These are phyloP conservation scores for Lepidostoma basale DNA, from an alignment of 1,140 invertebrate genomes.

Conservation along the genomic window DNA sequence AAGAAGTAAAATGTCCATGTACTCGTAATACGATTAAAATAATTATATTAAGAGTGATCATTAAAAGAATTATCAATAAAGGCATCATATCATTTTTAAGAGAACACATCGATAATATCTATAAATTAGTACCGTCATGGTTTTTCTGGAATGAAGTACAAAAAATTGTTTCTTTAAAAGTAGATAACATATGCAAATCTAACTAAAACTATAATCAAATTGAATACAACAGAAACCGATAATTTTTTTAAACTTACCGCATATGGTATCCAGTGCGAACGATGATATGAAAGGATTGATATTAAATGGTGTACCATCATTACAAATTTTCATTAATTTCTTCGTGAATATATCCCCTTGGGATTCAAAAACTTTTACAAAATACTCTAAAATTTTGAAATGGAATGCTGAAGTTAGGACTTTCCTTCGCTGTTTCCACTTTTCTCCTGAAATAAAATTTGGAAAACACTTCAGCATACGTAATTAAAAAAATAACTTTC, in stretches of 20 bases:
- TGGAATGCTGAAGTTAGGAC: constrained; percentile 89
- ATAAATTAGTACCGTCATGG: too few species aligned
- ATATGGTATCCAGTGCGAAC: constrained; percentile 80
- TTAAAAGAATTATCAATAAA: too few species aligned
- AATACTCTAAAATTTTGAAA: constrained; percentile 84
- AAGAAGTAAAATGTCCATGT: too few species aligned
- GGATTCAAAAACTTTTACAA: constrained; percentile 64
- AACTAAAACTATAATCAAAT: too few species aligned
- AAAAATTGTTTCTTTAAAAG: too few species aligned
- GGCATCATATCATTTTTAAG: neutral
- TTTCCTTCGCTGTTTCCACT: constrained; percentile 81
- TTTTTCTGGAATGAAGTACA: too few species aligned
- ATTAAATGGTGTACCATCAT: constrained; percentile 56
- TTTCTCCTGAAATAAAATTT: constrained; percentile 64
- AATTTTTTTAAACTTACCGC: constrained; percentile 63
- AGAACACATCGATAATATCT: neutral
- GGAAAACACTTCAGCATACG: neutral
- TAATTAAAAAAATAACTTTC: too few species aligned
- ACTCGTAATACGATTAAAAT: too few species aligned
- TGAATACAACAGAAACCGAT: neutral
- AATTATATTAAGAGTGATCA: too few species aligned
- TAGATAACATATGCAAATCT: too few species aligned
- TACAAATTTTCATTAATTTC: constrained; percentile 46
- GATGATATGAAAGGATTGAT: constrained; percentile 71
- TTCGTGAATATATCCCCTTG: constrained; percentile 55